Evolutionary conservation across 2,113 vertebrate species (phyloP), one percentile per base, ranked within the genome.

Genomic region (Microtus pennsylvanicus): DNA sequence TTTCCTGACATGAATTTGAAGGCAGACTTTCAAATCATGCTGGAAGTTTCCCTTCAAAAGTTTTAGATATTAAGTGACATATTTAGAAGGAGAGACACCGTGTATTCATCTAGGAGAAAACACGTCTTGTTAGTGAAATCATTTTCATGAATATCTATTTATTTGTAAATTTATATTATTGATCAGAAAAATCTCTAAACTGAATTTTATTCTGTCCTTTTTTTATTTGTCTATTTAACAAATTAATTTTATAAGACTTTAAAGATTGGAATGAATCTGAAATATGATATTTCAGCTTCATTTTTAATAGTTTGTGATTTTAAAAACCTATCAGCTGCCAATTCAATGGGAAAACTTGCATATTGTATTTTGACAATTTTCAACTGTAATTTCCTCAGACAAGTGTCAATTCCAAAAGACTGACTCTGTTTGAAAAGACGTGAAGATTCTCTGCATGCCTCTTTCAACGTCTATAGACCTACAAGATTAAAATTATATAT

Each of bases 131-230:
- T 24, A 89, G 82, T 88, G 38, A 81, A 8, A 22, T 12, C 19
- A 76, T 50, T 78, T 90, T 42, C 75, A 75, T 22, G 77, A n/a
- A 47, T 16, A 89, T 63, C 82, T 83, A 45, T 6, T 16, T 45
- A 9, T 90, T 90, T 61, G 55, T 21, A 77, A 2, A 65, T 52
- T 89, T 13, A 70, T 80, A 70, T 92, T 93, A 24, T 52, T 82
- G 58, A 19, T 82, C 30, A 91, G 22, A 24, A 90, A 75, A 24
- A 87, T 6, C 13, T 82, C n/a, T 86, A 81, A 42, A 47, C 7
- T 74, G 10, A 77, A 76, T 90, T 89, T 97, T 55, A 94, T 90
- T 78, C 35, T 85, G 7, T 30, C 33, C 52, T 81, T 77, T 81
- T 28, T 55, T 45, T 4, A 78, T 30, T 82, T 45, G 80, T 2